Base-by-base conservation (phyloP, 2,888 invertebrate genomes). In the Operophtera brumata region DNA sequence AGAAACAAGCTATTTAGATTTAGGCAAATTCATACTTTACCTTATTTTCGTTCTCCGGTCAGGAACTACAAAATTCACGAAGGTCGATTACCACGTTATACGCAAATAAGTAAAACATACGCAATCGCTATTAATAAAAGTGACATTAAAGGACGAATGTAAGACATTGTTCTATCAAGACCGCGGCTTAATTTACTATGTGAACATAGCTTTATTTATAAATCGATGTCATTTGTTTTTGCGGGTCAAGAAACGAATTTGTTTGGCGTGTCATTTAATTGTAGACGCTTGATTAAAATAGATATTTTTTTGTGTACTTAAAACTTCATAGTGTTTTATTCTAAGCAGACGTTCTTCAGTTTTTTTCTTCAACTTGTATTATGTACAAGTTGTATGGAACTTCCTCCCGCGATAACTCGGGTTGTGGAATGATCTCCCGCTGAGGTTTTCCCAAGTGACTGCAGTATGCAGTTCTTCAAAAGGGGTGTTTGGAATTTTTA, bases 51-150 rank as follows among this genome's bases (percentile, higher is more conserved):
- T 20, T 20, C 20, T 20, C 20, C 20, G 36, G 43, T 37, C 42
- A 56, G 48, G 56, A 52, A 43, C 9, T n/a, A 35, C 40, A 6
- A 40, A 44, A 44, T 35, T 39, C 35, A 12, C 42, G 30, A 47
- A 48, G 46, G 52, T 25, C 40, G 9, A 44, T 47, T 39, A 49
- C 35, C 1, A 46, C 28, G 44, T 40, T 30, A 30, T 41, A 36
- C 37, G 39, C 32, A 58, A 55, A 54, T 47, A 57, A 13, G 47
- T 47, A 54, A 51, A 3, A 51, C 44, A 34, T 40, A 53, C 64
- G 60, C 39, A 56, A 61, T 47, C 12, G 45, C 61, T 61, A 64
- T 64, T 58, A 57, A 65, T 63, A 63, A 61, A 47, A 52, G 54
- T 63, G 62, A 66, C 65, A 57, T 39, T 54, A 59, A 65, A 62